Conservation (phyloP, 2,888 invertebrate species). For the Himalopsyche anomala region DNA sequence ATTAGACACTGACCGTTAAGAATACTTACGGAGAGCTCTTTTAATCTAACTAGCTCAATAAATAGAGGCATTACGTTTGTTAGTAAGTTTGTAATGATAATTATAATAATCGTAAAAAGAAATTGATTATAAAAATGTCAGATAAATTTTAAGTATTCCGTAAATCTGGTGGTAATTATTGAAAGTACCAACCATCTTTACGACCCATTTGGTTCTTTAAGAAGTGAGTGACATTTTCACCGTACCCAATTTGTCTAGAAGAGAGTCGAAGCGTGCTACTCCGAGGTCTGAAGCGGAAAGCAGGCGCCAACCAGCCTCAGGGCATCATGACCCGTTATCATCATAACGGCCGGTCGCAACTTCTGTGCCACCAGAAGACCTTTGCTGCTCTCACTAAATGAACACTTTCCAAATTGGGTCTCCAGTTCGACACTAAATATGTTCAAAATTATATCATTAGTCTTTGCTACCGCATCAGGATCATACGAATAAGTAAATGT, state of each 20-base stretch:
- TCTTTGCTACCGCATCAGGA: neutral
- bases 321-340: constrained; percentile 27
- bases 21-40: no score
- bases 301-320: constrained; percentile 26
- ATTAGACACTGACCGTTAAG: no score
- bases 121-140: no score
- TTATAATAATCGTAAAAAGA: no score
- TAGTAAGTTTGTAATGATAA: no score
- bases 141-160: no score
- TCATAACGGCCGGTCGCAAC: constrained; percentile 11
- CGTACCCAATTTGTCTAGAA: neutral
- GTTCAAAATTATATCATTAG: neutral
- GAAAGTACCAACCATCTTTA: neutral
- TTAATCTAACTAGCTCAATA: no score
- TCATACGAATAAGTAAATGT: no score
- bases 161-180: neutral
- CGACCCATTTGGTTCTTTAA: neutral
- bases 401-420: constrained; percentile 4
- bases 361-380: constrained; percentile 25
- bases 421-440: neutral
- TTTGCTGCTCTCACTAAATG: constrained; percentile 16
- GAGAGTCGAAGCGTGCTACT: constrained; percentile 13
- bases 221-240: neutral
- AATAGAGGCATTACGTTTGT: no score
- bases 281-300: constrained; percentile 7